Evolutionary conservation across 2,888 invertebrate genomes (phyloP), one percentile per base, ranked within the genome.

Genomic region (Brassicogethes aeneus): DNA sequence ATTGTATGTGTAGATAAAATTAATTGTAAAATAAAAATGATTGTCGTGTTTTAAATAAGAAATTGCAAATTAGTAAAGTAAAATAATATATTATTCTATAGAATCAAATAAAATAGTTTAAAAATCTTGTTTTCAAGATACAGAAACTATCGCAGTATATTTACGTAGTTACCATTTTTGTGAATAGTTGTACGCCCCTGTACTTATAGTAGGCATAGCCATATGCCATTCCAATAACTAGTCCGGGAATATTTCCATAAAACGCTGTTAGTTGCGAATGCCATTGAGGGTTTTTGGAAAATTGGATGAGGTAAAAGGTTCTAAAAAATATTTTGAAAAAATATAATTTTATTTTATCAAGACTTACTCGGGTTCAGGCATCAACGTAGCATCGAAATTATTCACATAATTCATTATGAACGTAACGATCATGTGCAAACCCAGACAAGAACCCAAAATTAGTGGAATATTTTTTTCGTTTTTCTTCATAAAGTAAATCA

Each of bases 311-410:
- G 23, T 51, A 52, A 3, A 50, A 35, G 38, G 46, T 35, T 32
- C 52, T 55, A 43, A 17, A 52, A 51, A 16, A 17, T 37, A 36
- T 39, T 12, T 36, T 34, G 13, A 17, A 34, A 36, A 37, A 15
- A 34, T 36, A 33, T 36, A 36, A 14, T 7, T 17, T 34, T 39
- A 34, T 42, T 10, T 7, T 7, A 23, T 10, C 5, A 23, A 14
- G 39, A 56, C 53, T 52, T 46, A 59, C 60, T 60, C 58, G 14
- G 60, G 58, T 17, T 45, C 48, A 36, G 47, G 43, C 13, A 50
- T 40, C 16, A 55, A 16, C 1, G 50, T 40, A 13, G 57, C 48
- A 16, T 50, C 46, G 44, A 51, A 56, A 16, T 44, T 47, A 33
- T 52, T 43, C 16, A 48, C 46, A 36, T 55, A 57, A 32, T 55